Conservation (phyloP, 2,797 vertebrate genomes). For the Coregonus ussuriensis region DNA sequence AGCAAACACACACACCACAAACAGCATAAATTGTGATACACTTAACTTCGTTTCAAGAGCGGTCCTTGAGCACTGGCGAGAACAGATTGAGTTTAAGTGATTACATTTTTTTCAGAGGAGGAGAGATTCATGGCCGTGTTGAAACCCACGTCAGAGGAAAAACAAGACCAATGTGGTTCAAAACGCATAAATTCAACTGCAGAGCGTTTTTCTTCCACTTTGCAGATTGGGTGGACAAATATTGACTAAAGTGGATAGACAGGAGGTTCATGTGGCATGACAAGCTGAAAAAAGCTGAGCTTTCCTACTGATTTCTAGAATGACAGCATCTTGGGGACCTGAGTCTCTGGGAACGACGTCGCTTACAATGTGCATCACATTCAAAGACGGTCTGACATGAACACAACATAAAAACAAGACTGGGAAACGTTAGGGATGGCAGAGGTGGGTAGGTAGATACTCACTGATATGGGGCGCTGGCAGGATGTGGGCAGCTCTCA, state of each 20-base stretch:
- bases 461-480: slow-evolving; percentile 93
- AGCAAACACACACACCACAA: slow-evolving; percentile 47
- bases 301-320: neutral
- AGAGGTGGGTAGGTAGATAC: slow-evolving; percentile 56
- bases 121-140: slow-evolving; percentile 28
- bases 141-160: slow-evolving; percentile 21
- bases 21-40: slow-evolving; percentile 59
- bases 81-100: slow-evolving; percentile 37
- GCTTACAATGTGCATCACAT: slow-evolving; percentile 6
- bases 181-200: slow-evolving; percentile 10
- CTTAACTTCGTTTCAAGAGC: slow-evolving; percentile 58
- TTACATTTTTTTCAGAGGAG: slow-evolving; percentile 23
- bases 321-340: slow-evolving; percentile 5
- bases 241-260: neutral
- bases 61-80: slow-evolving; percentile 47
- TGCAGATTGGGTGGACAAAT: slow-evolving; percentile 9
- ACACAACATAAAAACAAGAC: neutral
- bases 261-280: neutral
- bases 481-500: slow-evolving; percentile 88
- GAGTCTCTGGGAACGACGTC: neutral
- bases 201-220: neutral
- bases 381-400: neutral
- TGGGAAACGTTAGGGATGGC: neutral
- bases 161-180: slow-evolving; percentile 11
- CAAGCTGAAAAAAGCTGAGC: slow-evolving; percentile 15